phyloP scores from a whole-genome alignment of 2,113 vertebrate genomes.

The Leptodactylus fuscus region DNA sequence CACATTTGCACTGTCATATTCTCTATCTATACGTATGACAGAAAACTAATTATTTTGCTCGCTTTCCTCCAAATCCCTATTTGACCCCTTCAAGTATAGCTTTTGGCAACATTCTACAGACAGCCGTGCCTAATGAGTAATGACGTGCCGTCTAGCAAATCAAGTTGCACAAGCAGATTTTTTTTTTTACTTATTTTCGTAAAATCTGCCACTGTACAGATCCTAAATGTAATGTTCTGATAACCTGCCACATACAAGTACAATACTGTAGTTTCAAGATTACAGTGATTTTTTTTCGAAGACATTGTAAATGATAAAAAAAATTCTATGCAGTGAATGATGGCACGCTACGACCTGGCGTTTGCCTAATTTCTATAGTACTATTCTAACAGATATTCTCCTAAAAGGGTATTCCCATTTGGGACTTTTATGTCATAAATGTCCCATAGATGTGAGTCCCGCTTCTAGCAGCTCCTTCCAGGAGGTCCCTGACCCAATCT shows the following conservation, averaged over 20 bases:
- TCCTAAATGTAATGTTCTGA: too few species aligned
- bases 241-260: too few species aligned
- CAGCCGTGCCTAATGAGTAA: conserved; percentile 25
- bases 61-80: conserved; percentile 25
- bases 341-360: too few species aligned
- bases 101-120: conserved; percentile 29
- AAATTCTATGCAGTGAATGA: too few species aligned
- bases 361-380: too few species aligned
- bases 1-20: neutral
- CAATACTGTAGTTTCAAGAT: neutral
- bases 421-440: too few species aligned
- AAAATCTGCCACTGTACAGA: neutral
- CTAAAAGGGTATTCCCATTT: too few species aligned
- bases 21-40: neutral
- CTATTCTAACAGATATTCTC: too few species aligned
- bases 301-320: too few species aligned
- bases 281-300: neutral
- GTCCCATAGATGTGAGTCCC: too few species aligned
- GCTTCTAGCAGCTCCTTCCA: too few species aligned
- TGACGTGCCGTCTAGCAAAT: conserved; percentile 18
- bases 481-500: too few species aligned
- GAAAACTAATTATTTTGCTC: neutral
- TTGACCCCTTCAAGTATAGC: conserved; percentile 22
- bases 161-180: neutral
- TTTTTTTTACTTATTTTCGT: neutral